phyloP scores from a whole-genome alignment of 2,888 invertebrate genomes.

The Carabus problematicus region DNA sequence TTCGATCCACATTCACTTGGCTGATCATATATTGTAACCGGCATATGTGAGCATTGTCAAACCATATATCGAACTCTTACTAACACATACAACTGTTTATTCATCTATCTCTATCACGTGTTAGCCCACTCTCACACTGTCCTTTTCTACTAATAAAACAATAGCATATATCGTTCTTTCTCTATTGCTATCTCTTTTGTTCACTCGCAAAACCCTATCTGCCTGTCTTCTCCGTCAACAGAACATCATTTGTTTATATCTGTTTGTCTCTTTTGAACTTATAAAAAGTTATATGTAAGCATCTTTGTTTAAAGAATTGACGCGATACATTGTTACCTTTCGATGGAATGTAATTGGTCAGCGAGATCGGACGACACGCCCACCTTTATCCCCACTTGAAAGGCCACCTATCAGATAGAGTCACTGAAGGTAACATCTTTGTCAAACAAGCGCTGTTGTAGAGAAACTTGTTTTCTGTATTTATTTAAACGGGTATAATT shows the following conservation, averaged over 20 bases:
- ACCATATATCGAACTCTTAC: background rate
- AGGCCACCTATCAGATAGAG: constrained; percentile 30
- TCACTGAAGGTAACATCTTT: constrained; percentile 35
- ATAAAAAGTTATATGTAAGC: constrained; percentile 5
- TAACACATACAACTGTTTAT: background rate
- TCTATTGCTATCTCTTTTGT: constrained; percentile 21
- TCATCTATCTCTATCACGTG: background rate
- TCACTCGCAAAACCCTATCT: constrained; percentile 6
- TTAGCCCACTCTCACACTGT: background rate
- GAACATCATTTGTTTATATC: constrained; percentile 11
- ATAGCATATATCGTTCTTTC: background rate
- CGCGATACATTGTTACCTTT: constrained; percentile 33
- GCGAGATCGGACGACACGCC: constrained; percentile 23
- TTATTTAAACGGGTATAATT: constrained; percentile 29
- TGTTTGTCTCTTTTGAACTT: constrained; percentile 21
- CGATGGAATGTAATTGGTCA: constrained; percentile 30
- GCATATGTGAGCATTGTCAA: constrained; percentile 8
- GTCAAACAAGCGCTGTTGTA: constrained; percentile 13
- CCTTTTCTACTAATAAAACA: background rate
- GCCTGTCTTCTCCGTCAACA: constrained; percentile 8
- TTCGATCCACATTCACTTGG: constrained; percentile 28
- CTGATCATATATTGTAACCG: constrained; percentile 24
- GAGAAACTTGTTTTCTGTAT: constrained; percentile 31
- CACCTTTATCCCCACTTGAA: constrained; percentile 23
- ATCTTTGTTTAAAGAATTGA: constrained; percentile 10